A percentile compares a stretch with the other conserved stretches of the same genome.
These are phyloP conservation scores for Platygyra sinensis DNA, from an alignment of 64 coral and sea anemone species.

Conservation along the genomic window DNA sequence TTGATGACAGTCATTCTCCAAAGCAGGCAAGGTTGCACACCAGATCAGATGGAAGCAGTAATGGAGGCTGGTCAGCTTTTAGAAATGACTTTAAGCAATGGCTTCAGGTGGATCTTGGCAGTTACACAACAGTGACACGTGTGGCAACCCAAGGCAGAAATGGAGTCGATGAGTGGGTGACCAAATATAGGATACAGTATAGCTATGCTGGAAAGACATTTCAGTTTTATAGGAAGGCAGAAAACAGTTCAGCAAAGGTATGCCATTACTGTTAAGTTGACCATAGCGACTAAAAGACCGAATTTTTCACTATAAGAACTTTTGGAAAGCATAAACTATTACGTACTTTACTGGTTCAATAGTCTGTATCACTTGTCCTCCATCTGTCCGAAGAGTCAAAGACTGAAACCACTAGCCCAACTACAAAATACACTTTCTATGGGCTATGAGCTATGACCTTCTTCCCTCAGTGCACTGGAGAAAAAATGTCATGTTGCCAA, in stretches of 20 bases:
- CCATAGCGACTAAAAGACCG: too few relatives aligned
- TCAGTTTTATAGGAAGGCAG: conserved; percentile 15
- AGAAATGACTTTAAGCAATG: conserved; percentile 59
- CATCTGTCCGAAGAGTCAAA: too few relatives aligned
- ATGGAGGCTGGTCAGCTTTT: conserved; percentile 56
- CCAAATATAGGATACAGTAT: conserved; percentile 43
- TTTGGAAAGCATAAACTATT: too few relatives aligned
- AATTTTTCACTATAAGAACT: too few relatives aligned
- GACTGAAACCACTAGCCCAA: too few relatives aligned
- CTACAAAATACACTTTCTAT: too few relatives aligned
- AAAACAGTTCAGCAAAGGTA: background rate
- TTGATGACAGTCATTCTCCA: background rate
- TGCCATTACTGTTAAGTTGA: background rate
- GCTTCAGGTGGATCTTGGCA: conserved; percentile 70
- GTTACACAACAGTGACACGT: conserved; percentile 55
- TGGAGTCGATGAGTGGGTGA: conserved; percentile 62
- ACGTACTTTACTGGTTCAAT: too few relatives aligned
- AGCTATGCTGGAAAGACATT: conserved; percentile 48
- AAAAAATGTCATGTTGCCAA: too few relatives aligned
- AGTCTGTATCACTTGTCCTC: too few relatives aligned
- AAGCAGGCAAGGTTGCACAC: conserved; percentile 50
- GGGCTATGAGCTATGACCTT: too few relatives aligned
- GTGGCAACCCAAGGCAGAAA: conserved; percentile 61
- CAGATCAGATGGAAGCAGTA: background rate
- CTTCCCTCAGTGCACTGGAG: too few relatives aligned